phyloP scores from a whole-genome alignment of 2,888 invertebrate species.

The Callinectes sapidus region DNA sequence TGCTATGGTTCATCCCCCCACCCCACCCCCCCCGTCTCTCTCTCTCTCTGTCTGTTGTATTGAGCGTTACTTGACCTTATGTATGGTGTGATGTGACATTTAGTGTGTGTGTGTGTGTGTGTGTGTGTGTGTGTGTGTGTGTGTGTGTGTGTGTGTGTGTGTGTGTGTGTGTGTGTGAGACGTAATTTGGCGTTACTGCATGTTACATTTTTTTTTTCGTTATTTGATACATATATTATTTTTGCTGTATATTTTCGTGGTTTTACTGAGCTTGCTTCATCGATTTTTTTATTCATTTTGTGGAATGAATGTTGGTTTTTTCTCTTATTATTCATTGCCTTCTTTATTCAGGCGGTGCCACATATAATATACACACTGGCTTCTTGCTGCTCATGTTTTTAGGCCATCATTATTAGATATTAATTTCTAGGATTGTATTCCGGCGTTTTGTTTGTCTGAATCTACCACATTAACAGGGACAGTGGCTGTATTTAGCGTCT shows the following conservation, averaged over 20 bases:
- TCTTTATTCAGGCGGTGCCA: neutral
- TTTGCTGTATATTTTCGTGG: neutral
- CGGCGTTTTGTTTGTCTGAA: no score
- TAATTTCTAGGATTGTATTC: no score
- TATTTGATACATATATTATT: neutral
- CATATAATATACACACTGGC: no score
- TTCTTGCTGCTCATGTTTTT: no score
- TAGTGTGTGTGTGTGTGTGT: neutral
- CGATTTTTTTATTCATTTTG: neutral
- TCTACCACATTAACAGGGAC: neutral
- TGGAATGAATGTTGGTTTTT: neutral
- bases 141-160: conserved; percentile 1
- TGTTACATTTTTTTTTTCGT: neutral
- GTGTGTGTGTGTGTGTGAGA: neutral
- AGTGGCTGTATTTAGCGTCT: neutral
- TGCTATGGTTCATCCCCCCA: no score
- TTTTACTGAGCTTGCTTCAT: neutral
- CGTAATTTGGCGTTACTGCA: neutral
- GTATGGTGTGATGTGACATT: neutral
- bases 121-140: neutral
- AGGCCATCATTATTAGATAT: no score
- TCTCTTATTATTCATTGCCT: neutral
- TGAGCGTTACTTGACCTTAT: neutral
- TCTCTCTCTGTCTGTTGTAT: neutral
- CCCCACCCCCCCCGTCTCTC: no score